Evolutionary conservation across 2,888 invertebrate species (phyloP), one percentile per base, ranked within the genome.

Genomic region (Orthosia gracilis): DNA sequence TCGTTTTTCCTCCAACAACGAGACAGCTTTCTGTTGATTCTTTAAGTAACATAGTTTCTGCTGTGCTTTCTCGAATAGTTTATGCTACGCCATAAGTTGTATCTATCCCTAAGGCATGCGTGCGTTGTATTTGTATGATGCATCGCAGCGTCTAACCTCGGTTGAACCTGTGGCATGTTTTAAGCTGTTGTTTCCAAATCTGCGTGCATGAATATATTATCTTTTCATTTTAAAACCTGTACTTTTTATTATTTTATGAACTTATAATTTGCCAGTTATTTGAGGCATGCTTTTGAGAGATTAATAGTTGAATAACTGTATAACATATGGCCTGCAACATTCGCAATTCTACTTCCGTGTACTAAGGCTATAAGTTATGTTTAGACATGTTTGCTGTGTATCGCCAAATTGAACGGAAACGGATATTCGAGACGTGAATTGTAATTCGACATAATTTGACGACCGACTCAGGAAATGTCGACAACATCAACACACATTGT

Each of bases 401-500:
- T 80, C 80, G 85, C 85, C 74, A 89, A 89, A 87, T 87, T 84
- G 73, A 87, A 85, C 88, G 92, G 92, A 92, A 92, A 83, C 90
- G 90, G 89, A 91, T 89, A 90, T 88, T 86, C 89, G 88, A 85
- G 84, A 83, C 78, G 72, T 87, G 91, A 90, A 92, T 92, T 84
- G 85, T 86, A 89, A 90, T 87, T 87, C 74, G 84, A 82, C 76
- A 79, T 78, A 61, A 78, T 87, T 87, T 82, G 82, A 69, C 64
- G 66, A 76, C 64, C 55, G 71, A 52, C 76, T 70, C 71, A 76
- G 80, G 83, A 83, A 78, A 84, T 80, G 69, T 84, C 69, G 49
- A 76, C 72, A 73, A 15, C 73, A 55, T 59, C 26, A 26, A 26
- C 26, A 26, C n/a, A 75, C 69, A 73, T 76, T 71, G 76, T 76